Base-by-base conservation (phyloP, 2,888 invertebrate species). In the Andrena flavipes region DNA sequence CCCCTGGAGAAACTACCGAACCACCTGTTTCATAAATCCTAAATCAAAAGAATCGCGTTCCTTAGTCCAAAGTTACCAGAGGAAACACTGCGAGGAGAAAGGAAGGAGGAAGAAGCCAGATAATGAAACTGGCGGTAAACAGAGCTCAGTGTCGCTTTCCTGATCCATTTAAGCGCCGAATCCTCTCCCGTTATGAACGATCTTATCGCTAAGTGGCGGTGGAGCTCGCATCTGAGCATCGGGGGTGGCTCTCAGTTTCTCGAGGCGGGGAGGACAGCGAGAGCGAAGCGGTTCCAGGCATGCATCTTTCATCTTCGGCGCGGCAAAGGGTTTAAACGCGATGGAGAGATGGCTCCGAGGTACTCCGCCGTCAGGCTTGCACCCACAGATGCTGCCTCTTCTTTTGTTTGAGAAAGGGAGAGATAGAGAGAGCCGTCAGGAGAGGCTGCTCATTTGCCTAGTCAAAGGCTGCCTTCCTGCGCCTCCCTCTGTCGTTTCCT, bases 361-460 rank as follows among this genome's bases (percentile, higher is more conserved):
- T 76, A 76, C 78, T 80, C 48, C 60, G 74, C 75, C 74, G 74
- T 71, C 42, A 81, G 82, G 82, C 80, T 86, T 84, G 80, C 76
- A 59, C 74, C 86, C 84, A 54, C 82, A 77, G 76, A 84, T 79
- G 76, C 71, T 77, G 60, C 74, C 81, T 84, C 76, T 80, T 84
- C 88, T 88, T 84, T 87, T 87, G 86, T 84, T 84, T 79, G 86
- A 79, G 72, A 29, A 76, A 67, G 70, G 48, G 8, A 51, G 54
- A 54, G 54, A 51, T 20, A 54, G 54, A 56, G 56, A 56, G 56
- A 56, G 10, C 60, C 72, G 68, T 63, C 63, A 69, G 67, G 76
- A 83, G 84, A 77, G 82, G 82, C 78, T 88, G 84, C 88, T 88
- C 88, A 88, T 88, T 88, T 88, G 86, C 88, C 82, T 88, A 88